Conservation (phyloP, 2,113 vertebrate species). For the Apaloderma vittatum region DNA sequence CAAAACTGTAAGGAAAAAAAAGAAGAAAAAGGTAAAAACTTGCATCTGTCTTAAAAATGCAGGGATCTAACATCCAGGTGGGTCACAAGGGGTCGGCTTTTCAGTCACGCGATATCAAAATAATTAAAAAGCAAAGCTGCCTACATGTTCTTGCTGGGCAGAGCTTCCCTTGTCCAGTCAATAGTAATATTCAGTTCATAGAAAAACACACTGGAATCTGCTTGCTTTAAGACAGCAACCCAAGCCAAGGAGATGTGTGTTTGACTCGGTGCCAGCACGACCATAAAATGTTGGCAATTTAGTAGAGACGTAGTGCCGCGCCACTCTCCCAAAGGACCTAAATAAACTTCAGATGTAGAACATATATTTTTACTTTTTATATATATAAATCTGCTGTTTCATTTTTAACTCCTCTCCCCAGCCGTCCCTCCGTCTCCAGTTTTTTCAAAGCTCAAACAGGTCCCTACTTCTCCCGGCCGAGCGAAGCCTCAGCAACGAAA, state of each 20-base stretch:
- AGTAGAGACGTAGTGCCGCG: slow-evolving; percentile 81
- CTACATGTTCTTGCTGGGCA: slow-evolving; percentile 6
- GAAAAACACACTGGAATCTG: slow-evolving; percentile 71
- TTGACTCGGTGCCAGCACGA: slow-evolving; percentile 80
- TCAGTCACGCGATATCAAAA: neutral
- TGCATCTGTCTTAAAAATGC: neutral
- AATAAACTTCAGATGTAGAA: slow-evolving; percentile 89
- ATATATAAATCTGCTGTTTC: slow-evolving; percentile 65
- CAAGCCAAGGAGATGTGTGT: slow-evolving; percentile 75
- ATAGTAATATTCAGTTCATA: slow-evolving; percentile 65
- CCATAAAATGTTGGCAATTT: slow-evolving; percentile 85
- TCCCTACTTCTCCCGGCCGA: neutral
- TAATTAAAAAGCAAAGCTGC: slow-evolving; percentile 41
- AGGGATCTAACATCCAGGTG: neutral
- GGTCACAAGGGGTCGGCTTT: neutral
- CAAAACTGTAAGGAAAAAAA: neutral
- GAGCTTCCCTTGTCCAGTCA: slow-evolving; percentile 36
- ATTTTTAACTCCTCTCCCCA: slow-evolving; percentile 67
- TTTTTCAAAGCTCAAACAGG: slow-evolving; percentile 32
- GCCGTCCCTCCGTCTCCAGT: neutral
- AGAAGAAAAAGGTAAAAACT: neutral
- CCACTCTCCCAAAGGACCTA: slow-evolving; percentile 80
- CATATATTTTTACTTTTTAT: slow-evolving; percentile 73
- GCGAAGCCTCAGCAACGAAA: neutral
- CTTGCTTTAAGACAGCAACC: slow-evolving; percentile 44